Conservation (phyloP, 2,888 invertebrate genomes). For the Agrilus biguttatus region DNA sequence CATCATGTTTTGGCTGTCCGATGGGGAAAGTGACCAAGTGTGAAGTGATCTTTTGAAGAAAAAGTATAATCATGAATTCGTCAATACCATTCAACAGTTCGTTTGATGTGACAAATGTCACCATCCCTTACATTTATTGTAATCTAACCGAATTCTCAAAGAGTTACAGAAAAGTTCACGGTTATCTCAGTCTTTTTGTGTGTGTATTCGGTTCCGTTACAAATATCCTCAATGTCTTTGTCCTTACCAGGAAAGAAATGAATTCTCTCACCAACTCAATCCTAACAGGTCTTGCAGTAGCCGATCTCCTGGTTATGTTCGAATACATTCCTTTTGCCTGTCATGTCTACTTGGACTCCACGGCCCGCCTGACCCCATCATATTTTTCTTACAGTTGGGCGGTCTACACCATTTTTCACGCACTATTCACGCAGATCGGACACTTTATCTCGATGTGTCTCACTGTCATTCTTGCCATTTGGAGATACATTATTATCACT, state of each 20-base stretch:
- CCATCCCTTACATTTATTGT: constrained; percentile 14
- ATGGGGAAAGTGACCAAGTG: too few species aligned
- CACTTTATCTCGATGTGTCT: constrained; percentile 88
- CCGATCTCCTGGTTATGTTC: constrained; percentile 88
- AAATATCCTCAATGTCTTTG: constrained; percentile 83
- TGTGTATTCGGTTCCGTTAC: constrained; percentile 83
- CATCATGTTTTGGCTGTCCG: too few species aligned
- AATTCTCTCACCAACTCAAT: constrained; percentile 83
- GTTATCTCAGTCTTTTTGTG: constrained; percentile 71
- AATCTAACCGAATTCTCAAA: constrained; percentile 45
- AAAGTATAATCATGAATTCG: too few species aligned
- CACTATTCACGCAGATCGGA: constrained; percentile 75
- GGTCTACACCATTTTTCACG: constrained; percentile 77
- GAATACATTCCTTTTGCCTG: constrained; percentile 85
- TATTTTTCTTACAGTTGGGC: constrained; percentile 61
- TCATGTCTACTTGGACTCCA: constrained; percentile 58
- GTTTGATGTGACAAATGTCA: too few species aligned
- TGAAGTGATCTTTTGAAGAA: too few species aligned
- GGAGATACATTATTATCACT: constrained; percentile 79
- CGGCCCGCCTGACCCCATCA: constrained; percentile 36
- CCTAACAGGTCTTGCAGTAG: constrained; percentile 77
- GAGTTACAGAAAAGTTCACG: constrained; percentile 62
- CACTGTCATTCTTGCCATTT: constrained; percentile 83
- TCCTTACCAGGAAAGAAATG: constrained; percentile 82
- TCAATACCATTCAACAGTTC: too few species aligned